A percentile compares a stretch with the other conserved stretches of the same genome.
phyloP scores from a whole-genome alignment of 2,888 invertebrate species.

The Megamerina dolium region DNA sequence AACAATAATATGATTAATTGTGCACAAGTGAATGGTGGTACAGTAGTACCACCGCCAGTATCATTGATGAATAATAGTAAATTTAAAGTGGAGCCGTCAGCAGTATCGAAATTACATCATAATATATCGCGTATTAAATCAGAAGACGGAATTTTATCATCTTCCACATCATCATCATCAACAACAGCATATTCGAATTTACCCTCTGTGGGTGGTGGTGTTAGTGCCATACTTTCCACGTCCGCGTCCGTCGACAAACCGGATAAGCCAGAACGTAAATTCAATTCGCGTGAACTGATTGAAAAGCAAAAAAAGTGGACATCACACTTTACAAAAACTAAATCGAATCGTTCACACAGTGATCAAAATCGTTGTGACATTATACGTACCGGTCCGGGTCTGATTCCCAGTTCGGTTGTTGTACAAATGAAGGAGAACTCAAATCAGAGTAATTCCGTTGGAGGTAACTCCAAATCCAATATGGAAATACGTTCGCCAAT shows the following conservation, averaged over 20 bases:
- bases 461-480: conserved; percentile 13
- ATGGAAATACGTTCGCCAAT: conserved; percentile 26
- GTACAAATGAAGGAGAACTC: conserved; percentile 33
- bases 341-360: conserved; percentile 58
- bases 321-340: conserved; percentile 78
- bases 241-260: conserved; percentile 57
- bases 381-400: conserved; percentile 51
- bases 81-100: conserved; percentile 39
- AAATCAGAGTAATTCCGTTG: conserved; percentile 12
- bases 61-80: conserved; percentile 36
- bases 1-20: conserved; percentile 40
- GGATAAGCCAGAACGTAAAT: conserved; percentile 76
- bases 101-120: conserved; percentile 42
- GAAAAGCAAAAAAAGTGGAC: conserved; percentile 91
- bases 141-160: conserved; percentile 44
- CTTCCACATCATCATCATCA: conserved; percentile 7
- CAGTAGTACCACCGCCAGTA: too few relatives aligned
- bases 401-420: conserved; percentile 49
- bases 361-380: conserved; percentile 57
- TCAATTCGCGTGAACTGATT: conserved; percentile 77
- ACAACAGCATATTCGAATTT: too few relatives aligned
- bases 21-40: conserved; percentile 45
- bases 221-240: conserved; percentile 14
- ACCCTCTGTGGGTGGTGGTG: conserved; percentile 5
- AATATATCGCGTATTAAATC: conserved; percentile 57